Conservation (phyloP, 2,797 vertebrate species). For the Dryobates pubescens region DNA sequence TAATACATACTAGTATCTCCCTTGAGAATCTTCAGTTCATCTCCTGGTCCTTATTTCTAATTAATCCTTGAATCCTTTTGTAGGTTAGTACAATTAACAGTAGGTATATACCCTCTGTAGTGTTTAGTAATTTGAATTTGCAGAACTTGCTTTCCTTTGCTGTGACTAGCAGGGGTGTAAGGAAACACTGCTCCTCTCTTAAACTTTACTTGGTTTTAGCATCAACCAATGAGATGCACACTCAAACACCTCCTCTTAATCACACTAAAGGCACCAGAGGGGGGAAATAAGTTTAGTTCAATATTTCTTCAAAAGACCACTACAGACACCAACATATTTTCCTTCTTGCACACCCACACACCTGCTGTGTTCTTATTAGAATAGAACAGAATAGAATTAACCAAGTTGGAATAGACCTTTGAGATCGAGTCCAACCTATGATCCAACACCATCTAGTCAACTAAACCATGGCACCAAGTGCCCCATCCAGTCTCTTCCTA, state of each 20-base stretch:
- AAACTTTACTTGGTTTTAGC: neutral
- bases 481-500: no score
- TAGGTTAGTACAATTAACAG: conserved; percentile 55
- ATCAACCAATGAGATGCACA: neutral
- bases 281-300: neutral
- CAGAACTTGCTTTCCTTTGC: neutral
- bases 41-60: conserved; percentile 50
- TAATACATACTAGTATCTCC: conserved; percentile 14
- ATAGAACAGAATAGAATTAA: no score
- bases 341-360: accelerated
- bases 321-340: neutral
- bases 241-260: neutral
- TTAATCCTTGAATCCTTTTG: conserved; percentile 57
- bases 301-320: neutral
- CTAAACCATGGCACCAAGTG: no score
- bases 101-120: neutral
- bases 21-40: conserved; percentile 53
- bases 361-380: neutral
- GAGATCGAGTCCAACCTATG: no score
- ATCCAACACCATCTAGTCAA: no score
- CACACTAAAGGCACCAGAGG: neutral
- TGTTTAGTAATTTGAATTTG: conserved; percentile 30
- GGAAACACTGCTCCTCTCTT: neutral
- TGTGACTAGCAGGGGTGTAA: conserved; percentile 7
- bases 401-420: no score